Evolutionary conservation across 2,797 vertebrate species (phyloP).

Genomic region (Pipistrellus pipistrellus): DNA sequence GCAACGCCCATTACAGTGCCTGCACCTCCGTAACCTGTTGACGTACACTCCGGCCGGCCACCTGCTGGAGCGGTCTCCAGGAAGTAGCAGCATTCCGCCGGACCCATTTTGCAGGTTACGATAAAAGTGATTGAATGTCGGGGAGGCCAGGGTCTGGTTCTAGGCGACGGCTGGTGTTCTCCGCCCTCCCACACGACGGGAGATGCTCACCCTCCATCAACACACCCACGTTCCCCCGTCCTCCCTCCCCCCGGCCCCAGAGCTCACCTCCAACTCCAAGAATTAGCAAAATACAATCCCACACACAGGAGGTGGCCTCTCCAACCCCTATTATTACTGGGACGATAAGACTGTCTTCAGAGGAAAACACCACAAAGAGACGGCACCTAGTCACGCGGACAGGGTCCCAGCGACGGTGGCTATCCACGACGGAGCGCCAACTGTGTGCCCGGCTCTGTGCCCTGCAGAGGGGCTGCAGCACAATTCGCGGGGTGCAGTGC

Average conservation of each 20-base stretch:
- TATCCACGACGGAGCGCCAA: fast-evolving
- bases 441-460: background rate
- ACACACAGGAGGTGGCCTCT: constrained; percentile 16
- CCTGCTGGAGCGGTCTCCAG: constrained; percentile 37
- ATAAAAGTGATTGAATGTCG: background rate
- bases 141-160: background rate
- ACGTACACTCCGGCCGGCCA: constrained; percentile 18
- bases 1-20: constrained; percentile 76
- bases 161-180: background rate
- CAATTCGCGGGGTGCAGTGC: fast-evolving
- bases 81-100: background rate
- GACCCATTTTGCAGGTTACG: constrained; percentile 31
- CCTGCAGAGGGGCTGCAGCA: fast-evolving
- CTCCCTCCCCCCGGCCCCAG: background rate
- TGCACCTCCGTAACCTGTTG: constrained; percentile 66
- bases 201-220: background rate
- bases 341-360: constrained; percentile 53
- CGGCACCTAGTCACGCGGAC: background rate
- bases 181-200: background rate
- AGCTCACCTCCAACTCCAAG: background rate
- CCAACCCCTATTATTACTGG: background rate
- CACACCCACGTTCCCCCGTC: background rate
- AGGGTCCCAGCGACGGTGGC: background rate
- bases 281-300: background rate
- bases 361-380: constrained; percentile 21